Evolutionary conservation across 2,888 invertebrate species (phyloP).

Genomic region (Cantharis lateralis): DNA sequence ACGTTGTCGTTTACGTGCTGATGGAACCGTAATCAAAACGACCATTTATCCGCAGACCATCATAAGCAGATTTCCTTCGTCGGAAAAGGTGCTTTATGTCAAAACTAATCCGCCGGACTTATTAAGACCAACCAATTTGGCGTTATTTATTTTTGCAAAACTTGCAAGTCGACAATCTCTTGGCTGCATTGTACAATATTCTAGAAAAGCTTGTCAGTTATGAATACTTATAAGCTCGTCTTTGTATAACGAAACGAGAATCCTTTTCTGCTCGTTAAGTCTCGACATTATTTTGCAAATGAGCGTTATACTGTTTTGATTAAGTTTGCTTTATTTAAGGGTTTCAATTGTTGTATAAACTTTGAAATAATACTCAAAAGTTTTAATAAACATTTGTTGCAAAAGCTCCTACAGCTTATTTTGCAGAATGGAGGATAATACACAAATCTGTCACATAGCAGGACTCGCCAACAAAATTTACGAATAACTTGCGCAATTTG

Average conservation of each 20-base stretch:
- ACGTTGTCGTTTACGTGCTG: background rate
- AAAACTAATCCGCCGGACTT: background rate
- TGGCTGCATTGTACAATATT: slow-evolving; percentile 10
- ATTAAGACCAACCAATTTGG: background rate
- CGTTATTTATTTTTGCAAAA: background rate
- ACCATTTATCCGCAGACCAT: background rate
- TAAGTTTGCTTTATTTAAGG: slow-evolving; percentile 4
- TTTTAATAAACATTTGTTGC: background rate
- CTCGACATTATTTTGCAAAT: slow-evolving; percentile 17
- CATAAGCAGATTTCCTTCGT: background rate
- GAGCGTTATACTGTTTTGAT: slow-evolving; percentile 14
- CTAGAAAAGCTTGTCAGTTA: slow-evolving; percentile 11
- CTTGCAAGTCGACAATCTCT: background rate
- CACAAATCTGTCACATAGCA: background rate
- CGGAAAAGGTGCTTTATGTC: background rate
- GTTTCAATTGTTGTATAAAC: background rate
- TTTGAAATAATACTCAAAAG: background rate
- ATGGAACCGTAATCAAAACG: background rate
- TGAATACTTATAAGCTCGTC: slow-evolving; percentile 4
- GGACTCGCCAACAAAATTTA: background rate
- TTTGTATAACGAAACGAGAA: slow-evolving; percentile 13
- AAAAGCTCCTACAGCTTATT: background rate
- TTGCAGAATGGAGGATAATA: background rate
- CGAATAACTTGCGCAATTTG: background rate
- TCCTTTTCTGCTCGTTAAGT: slow-evolving; percentile 11